phyloP scores from a whole-genome alignment of 1,140 invertebrate species.

The Drosophila sechellia region DNA sequence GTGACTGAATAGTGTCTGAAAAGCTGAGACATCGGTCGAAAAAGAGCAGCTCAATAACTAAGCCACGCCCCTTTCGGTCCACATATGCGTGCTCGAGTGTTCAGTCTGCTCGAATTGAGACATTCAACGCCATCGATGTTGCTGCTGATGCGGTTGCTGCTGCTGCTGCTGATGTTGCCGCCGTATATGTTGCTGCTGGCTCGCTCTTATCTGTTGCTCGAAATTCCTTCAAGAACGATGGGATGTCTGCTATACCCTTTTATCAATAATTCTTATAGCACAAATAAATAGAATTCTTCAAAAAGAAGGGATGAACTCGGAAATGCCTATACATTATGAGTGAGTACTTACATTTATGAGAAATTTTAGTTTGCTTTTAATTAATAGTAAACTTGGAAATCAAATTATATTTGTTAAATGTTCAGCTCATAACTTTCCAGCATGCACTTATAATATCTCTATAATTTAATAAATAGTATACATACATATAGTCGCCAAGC shows the following conservation, averaged over 20 bases:
- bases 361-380: too few species aligned
- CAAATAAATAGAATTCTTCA: too few species aligned
- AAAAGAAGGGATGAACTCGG: too few species aligned
- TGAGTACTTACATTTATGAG: too few species aligned
- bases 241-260: conserved; percentile 3
- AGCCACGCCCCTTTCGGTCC: conserved; percentile 69
- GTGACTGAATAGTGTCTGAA: conserved; percentile 17
- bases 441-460: too few species aligned
- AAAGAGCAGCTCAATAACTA: conserved; percentile 55
- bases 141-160: conserved; percentile 5
- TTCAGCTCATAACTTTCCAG: too few species aligned
- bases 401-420: neutral
- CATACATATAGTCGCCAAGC: too few species aligned
- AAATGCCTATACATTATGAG: too few species aligned
- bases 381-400: neutral
- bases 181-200: conserved; percentile 9
- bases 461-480: too few species aligned
- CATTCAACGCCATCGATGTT: conserved; percentile 65
- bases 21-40: conserved; percentile 6
- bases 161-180: conserved; percentile 8
- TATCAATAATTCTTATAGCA: too few species aligned
- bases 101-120: conserved; percentile 63
- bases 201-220: conserved; percentile 64
- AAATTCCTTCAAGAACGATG: conserved; percentile 41
- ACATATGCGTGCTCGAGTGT: conserved; percentile 71